Conservation (phyloP, 2,113 vertebrate species). For the Ciconia boyciana region DNA sequence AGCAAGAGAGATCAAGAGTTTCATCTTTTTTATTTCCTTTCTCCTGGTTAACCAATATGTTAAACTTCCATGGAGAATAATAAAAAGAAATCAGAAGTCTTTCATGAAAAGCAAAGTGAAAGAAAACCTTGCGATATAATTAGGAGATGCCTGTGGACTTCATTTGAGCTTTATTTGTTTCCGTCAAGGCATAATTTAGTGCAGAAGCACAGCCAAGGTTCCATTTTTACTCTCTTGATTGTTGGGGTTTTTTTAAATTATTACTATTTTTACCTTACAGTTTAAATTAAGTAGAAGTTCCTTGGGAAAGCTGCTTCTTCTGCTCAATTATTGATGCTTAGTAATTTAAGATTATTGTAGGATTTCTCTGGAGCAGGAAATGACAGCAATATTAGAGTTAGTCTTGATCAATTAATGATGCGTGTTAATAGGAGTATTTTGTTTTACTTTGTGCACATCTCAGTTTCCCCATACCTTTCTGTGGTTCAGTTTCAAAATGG, state of each 20-base stretch:
- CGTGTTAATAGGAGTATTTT: not conserved
- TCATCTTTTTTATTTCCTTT: not conserved
- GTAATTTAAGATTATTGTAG: not conserved
- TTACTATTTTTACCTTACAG: not conserved
- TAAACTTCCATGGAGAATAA: not conserved
- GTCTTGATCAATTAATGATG: not conserved
- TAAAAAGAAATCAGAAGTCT: constrained; percentile 1
- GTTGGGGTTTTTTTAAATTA: not conserved
- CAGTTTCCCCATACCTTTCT: not conserved
- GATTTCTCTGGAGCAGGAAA: not conserved
- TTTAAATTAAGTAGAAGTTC: not conserved
- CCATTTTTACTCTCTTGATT: not conserved
- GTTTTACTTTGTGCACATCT: not conserved
- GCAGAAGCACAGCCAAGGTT: not conserved
- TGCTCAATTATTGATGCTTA: not conserved
- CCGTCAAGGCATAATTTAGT: not conserved
- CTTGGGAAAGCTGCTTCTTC: not conserved
- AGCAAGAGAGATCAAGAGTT: not conserved
- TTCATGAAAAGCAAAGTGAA: constrained; percentile 6
- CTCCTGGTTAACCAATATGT: not conserved
- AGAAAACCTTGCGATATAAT: constrained; percentile 32
- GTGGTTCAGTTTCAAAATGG: not conserved
- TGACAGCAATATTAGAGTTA: not conserved
- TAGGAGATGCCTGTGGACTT: constrained; percentile 3
- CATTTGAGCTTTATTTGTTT: not conserved